Base-by-base conservation (phyloP, 1,140 invertebrate genomes). In the Listronotus bonariensis region DNA sequence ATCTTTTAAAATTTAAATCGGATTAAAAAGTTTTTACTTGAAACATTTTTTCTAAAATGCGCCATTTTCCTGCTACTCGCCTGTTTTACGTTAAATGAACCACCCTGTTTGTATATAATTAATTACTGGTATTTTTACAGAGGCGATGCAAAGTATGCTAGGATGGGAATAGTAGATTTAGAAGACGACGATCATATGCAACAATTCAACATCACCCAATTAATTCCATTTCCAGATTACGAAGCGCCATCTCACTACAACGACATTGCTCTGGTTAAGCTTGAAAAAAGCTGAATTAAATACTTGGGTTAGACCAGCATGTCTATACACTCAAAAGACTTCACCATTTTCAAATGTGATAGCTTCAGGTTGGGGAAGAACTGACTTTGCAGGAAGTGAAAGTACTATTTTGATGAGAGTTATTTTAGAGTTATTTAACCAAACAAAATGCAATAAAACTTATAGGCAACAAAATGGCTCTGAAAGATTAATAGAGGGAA, bases 241-340 rank as follows among this genome's bases (percentile, higher is more conserved):
- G 76, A 75, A 10, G 72, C 76, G 4, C 81, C 83, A 3, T 74
- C 78, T 0, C 77, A 82, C 59, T 87, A 89, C 62, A 78, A 86
- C 64, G 89, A 90, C 61, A 87, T 89, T 48, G 87, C 82, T 6
- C 63, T 89, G 0, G 56, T 88, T 1, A 79, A 83, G 69, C 71
- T 89, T 9, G 74, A 78, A 3, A 69, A 65, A 38, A 20, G 81
- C 83, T 9, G 70, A 69, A 2, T 79, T 88, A 14, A 79, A 74
- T 48, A 71, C 74, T n/a, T 69, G 65, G 7, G 80, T 85, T 46
- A 73, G 80, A 74, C 85, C 87, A 11, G 82, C 85, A n/a, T 89
- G 88, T 73, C 69, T 89, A 5, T 83, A 87, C 73, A 76, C 75
- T 17, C 52, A 70, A 32, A 42, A 36, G n/a, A 5, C 15, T 26